Conservation (phyloP, 1,140 invertebrate genomes). For the Eufriesea mexicana region DNA sequence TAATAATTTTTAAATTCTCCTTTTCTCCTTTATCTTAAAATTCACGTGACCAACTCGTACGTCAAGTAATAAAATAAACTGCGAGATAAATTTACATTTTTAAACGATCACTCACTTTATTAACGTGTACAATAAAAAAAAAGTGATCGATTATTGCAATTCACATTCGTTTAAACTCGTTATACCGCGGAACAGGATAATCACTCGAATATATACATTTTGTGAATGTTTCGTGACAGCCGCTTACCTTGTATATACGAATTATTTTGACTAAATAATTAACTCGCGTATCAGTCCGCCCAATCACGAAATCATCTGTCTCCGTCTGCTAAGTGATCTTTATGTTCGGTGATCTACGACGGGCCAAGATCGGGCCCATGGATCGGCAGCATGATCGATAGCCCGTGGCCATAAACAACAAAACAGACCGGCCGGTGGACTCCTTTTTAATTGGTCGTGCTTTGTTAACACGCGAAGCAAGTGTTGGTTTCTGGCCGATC, state of each 20-base stretch:
- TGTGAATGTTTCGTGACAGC: not conserved
- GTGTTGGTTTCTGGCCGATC: conserved; percentile 21
- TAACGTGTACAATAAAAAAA: no score
- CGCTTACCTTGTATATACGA: not conserved
- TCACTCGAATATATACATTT: not conserved
- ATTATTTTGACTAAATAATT: not conserved
- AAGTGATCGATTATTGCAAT: no score
- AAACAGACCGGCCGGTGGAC: not conserved
- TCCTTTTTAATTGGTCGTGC: conserved; percentile 35
- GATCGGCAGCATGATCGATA: conserved; percentile 20
- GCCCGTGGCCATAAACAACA: not conserved
- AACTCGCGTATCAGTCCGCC: not conserved
- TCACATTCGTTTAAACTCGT: no score
- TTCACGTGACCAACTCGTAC: no score
- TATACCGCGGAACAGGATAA: not conserved
- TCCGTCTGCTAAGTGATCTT: not conserved
- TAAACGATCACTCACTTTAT: not conserved
- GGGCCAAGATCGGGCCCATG: not conserved
- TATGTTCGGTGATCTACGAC: not conserved
- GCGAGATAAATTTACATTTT: not conserved
- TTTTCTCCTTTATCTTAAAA: no score
- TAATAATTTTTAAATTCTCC: no score
- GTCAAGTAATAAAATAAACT: no score
- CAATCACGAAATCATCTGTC: no score
- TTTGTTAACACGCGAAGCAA: conserved; percentile 41